Evolutionary conservation across 1,140 invertebrate genomes (phyloP).

Genomic region (Cecropterus lyciades): DNA sequence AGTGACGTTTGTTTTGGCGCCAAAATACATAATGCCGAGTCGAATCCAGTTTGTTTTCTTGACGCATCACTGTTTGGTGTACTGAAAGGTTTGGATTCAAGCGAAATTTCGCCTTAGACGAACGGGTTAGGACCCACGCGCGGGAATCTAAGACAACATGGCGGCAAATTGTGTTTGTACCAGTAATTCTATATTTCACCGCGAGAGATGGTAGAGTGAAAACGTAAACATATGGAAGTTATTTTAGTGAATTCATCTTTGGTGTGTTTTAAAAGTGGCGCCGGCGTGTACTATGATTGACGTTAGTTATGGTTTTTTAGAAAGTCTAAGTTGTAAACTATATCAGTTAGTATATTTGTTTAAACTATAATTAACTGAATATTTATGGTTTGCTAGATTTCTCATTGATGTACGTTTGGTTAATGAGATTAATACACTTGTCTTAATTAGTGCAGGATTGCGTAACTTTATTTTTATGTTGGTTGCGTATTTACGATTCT

Average conservation of each 20-base stretch:
- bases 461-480: not conserved
- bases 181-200: constrained; percentile 81
- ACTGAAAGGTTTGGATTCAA: constrained; percentile 46
- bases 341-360: constrained; percentile 40
- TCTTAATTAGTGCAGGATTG: not conserved
- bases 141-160: constrained; percentile 21
- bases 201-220: constrained; percentile 79
- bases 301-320: constrained; percentile 62
- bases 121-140: constrained; percentile 34
- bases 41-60: constrained; percentile 80
- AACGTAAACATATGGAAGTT: constrained; percentile 77
- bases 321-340: constrained; percentile 41
- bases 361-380: constrained; percentile 38
- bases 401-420: not conserved
- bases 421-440: not conserved
- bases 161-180: constrained; percentile 57
- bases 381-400: not conserved
- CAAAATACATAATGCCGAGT: constrained; percentile 81
- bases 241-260: constrained; percentile 81
- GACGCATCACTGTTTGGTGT: constrained; percentile 71
- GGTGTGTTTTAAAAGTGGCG: constrained; percentile 78
- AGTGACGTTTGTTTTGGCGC: constrained; percentile 81
- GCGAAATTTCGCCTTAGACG: constrained; percentile 54
- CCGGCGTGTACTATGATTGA: constrained; percentile 67
- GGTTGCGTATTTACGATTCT: not conserved